Percentiles rank a stretch among this genome's conserved stretches.
phyloP scores from a whole-genome alignment of 2,797 vertebrate species.

The Sebastes ruberrimus region DNA sequence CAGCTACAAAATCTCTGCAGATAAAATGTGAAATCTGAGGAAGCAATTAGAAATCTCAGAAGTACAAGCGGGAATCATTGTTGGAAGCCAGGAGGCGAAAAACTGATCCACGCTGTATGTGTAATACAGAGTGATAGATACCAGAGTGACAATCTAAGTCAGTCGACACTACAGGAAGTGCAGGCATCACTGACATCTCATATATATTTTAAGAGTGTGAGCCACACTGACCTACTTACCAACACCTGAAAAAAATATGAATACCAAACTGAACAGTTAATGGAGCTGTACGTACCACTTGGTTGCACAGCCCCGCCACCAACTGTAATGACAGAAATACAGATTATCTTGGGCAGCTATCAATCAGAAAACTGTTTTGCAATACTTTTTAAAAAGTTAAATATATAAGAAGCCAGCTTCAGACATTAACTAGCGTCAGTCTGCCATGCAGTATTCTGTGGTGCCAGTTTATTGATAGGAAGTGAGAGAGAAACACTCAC shows the following conservation, averaged over 20 bases:
- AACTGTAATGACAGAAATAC: conserved; percentile 46
- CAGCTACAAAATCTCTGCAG: background rate
- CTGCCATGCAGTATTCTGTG: conserved; percentile 6
- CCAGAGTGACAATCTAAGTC: background rate
- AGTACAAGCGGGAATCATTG: background rate
- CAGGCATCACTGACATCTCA: background rate
- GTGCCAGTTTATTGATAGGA: background rate
- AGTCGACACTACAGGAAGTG: background rate
- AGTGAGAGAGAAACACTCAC: background rate
- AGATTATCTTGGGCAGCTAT: background rate
- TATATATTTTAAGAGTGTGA: background rate
- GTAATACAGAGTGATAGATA: background rate
- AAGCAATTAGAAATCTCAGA: background rate
- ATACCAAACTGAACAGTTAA: background rate
- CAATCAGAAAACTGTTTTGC: background rate
- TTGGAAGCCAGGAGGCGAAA: background rate
- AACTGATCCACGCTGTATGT: background rate
- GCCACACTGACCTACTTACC: conserved; percentile 29
- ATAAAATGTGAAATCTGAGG: background rate
- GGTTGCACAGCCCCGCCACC: conserved; percentile 43
- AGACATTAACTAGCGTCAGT: background rate
- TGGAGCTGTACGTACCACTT: conserved; percentile 48
- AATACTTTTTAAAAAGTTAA: background rate
- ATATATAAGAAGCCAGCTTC: background rate
- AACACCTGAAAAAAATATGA: background rate